A percentile compares a stretch with the other conserved stretches of the same genome.
These are phyloP conservation scores for Meda fulgida DNA, from an alignment of 2,797 vertebrate genomes.

Conservation along the genomic window DNA sequence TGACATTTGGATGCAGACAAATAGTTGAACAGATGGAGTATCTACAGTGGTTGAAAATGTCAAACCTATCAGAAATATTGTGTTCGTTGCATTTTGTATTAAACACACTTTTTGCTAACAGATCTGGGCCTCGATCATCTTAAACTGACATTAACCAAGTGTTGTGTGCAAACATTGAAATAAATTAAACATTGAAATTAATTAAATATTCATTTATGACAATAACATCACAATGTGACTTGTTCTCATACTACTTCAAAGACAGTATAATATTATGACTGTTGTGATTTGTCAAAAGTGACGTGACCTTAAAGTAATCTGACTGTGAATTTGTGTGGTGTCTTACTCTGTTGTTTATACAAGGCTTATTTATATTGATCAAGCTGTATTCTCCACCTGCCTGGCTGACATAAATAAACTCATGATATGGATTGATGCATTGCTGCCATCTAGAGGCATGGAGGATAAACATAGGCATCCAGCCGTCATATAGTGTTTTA, in stretches of 20 bases:
- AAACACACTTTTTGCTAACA: neutral
- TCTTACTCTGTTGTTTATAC: neutral
- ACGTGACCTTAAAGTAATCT: neutral
- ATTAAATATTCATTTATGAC: too few species aligned
- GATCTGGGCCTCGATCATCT: neutral
- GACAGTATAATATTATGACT: neutral
- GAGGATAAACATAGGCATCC: neutral
- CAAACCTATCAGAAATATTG: neutral
- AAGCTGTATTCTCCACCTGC: neutral
- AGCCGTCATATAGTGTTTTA: neutral
- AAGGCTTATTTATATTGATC: neutral
- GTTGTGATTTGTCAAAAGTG: neutral
- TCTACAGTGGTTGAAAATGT: neutral
- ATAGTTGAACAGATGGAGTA: neutral
- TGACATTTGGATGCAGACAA: neutral
- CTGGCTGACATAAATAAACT: neutral
- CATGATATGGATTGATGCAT: neutral
- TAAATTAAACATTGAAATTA: too few species aligned
- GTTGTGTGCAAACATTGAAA: neutral
- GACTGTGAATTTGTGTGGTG: neutral
- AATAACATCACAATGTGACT: neutral
- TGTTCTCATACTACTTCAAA: neutral
- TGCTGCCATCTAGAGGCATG: conserved; percentile 49
- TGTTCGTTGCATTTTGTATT: neutral
- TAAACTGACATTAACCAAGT: neutral